These are phyloP conservation scores for Irena cyanogastra DNA, from an alignment of 2,113 vertebrate genomes.

Conservation along the genomic window DNA sequence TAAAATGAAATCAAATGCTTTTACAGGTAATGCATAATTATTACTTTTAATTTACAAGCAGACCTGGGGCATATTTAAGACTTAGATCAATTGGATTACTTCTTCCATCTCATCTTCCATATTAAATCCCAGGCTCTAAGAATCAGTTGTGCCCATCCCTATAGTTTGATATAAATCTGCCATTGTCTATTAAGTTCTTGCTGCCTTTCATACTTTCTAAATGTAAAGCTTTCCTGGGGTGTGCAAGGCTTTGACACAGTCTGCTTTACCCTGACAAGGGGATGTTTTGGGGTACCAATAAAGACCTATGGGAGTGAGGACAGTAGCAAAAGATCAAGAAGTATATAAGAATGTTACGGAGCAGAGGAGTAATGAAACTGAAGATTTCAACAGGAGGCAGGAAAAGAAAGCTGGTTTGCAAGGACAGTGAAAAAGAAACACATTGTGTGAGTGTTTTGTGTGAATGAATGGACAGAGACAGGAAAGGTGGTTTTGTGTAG, in stretches of 20 bases:
- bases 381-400: background rate
- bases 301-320: background rate
- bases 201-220: background rate
- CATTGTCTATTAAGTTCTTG: background rate
- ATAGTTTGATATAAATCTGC: background rate
- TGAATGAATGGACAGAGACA: background rate
- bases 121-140: background rate
- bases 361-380: background rate
- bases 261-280: background rate
- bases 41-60: slow-evolving; percentile 9
- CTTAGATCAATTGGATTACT: background rate
- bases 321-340: background rate
- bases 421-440: background rate
- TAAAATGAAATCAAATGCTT: slow-evolving; percentile 47
- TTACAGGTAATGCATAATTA: background rate
- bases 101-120: background rate
- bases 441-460: background rate
- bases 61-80: background rate
- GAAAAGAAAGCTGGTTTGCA: background rate
- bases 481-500: background rate
- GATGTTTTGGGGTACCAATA: background rate
- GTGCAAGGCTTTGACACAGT: background rate
- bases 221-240: background rate
- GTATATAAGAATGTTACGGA: background rate
- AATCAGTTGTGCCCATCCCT: background rate